Evolutionary conservation across 1,140 invertebrate species (phyloP).

Genomic region (Brachionus asplanchnoidis): DNA sequence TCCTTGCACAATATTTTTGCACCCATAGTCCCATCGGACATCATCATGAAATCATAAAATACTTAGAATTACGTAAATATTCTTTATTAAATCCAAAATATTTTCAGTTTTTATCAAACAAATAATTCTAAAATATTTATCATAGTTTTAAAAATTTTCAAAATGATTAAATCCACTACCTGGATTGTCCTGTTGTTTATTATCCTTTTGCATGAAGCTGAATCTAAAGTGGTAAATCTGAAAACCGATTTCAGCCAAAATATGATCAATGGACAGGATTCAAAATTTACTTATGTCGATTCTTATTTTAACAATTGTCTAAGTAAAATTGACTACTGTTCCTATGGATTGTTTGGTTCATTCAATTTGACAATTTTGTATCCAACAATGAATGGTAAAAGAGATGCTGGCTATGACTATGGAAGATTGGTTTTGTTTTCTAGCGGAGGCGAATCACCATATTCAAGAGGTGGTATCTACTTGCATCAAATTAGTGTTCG

Average conservation of each 20-base stretch:
- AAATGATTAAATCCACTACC: neutral
- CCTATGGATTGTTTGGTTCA: neutral
- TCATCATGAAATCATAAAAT: neutral
- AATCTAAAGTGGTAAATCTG: neutral
- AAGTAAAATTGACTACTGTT: conserved; percentile 17
- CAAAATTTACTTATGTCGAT: conserved; percentile 8
- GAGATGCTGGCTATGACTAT: neutral
- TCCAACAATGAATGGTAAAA: neutral
- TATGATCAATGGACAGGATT: neutral
- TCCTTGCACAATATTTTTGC: neutral
- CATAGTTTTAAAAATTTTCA: neutral
- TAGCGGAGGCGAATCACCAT: neutral
- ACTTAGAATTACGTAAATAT: neutral
- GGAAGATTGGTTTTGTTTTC: neutral
- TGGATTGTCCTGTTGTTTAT: neutral
- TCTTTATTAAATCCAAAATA: neutral
- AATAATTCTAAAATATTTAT: neutral
- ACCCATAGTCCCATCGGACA: neutral
- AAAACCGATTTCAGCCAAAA: neutral
- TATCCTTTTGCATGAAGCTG: neutral
- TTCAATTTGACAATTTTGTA: conserved; percentile 12
- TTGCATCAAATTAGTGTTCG: conserved; percentile 22
- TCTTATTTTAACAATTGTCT: conserved; percentile 36
- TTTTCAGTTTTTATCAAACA: neutral
- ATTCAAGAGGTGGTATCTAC: conserved; percentile 28